Evolutionary conservation across 2,797 vertebrate species (phyloP), one percentile per base, ranked within the genome.

Genomic region (Rhinogobio ventralis): DNA sequence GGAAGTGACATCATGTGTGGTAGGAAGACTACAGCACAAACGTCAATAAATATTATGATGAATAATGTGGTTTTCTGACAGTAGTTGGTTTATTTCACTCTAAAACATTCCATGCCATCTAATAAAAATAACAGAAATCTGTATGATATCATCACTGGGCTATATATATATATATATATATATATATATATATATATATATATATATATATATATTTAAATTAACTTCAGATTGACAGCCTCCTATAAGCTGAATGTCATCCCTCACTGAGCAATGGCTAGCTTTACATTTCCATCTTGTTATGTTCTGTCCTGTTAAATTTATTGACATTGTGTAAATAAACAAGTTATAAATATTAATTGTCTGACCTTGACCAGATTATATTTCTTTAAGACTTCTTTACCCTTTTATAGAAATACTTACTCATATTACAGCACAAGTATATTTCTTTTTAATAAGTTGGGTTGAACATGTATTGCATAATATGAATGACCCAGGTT

Each of bases 1-100:
- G 74, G 53, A 76, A 17, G 53, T 76, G 53, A 42, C 74, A 60
- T 60, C 74, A 42, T 60, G 23, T 25, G 74, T 60, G 53, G 74
- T 60, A 42, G 23, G 33, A 76, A 76, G 39, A 10, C 7, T n/a
- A n/a, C 39, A 36, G 7, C 23, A 20, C 25, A 67, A 25, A 79
- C 7, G 15, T 62, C 7, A 33, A 39, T 17, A 25, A 55, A 36
- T 55, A 75, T 75, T 75, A 8, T n/a, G 11, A 72, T 30, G 7
- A 62, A 46, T 17, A 33, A 9, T 46, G 19, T 69, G 7, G 51
- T 69, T 69, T 51, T 25, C 30, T 53, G 28, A 8, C 53, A 57
- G 15, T 11, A 25, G 23, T 17, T 60, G 74, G 20, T 76, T 53
- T 36, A 7, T 17, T 49, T 25, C 14, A 55, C 8, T 53, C 15